Base-by-base conservation (phyloP, 2,113 vertebrate genomes). In the Limanda limanda region DNA sequence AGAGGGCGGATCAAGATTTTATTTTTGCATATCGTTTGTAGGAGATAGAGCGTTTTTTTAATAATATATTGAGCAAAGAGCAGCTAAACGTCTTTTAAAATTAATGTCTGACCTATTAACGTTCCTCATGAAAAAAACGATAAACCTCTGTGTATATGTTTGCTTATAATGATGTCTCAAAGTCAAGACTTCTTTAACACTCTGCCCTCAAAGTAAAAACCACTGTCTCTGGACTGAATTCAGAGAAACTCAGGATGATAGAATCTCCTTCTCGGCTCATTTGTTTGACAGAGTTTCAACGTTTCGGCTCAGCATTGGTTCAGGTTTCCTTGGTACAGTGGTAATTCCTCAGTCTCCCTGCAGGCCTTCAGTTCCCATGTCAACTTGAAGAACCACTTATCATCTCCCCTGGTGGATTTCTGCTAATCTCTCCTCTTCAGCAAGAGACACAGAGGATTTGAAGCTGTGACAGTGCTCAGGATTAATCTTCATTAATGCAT, bases 401-500 rank as follows among this genome's bases (percentile, higher is more conserved):
- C 58, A 63, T 68, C 45, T 64, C 68, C 77, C 83, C 68, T 23
- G 27, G 69, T 70, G 52, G 31, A 31, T 31, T 31, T 31, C 56
- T 27, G 71, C 57, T 91, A 92, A 93, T 90, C 89, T 88, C 71
- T 76, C 77, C 68, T 64, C 61, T n/a, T 13, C 51, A 67, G 61
- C 75, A 62, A 68, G 58, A 71, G 59, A 83, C 62, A 40, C 78
- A 68, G 69, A 81, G 84, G 81, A 88, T 89, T 90, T 86, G 20
- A 83, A 61, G 62, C 64, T 60, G 52, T 11, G 24, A 45, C 68
- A 25, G 76, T 11, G 18, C 55, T 65, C 68, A 69, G 74, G 74
- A 90, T 90, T 88, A 90, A 82, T 84, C 68, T 71, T 86, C 85
- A 90, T 91, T 86, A 90, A 80, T 42, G 57, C 79, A 81, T 88